Base-by-base conservation (phyloP, 2,888 invertebrate species). In the Caenorhabditis sp. region DNA sequence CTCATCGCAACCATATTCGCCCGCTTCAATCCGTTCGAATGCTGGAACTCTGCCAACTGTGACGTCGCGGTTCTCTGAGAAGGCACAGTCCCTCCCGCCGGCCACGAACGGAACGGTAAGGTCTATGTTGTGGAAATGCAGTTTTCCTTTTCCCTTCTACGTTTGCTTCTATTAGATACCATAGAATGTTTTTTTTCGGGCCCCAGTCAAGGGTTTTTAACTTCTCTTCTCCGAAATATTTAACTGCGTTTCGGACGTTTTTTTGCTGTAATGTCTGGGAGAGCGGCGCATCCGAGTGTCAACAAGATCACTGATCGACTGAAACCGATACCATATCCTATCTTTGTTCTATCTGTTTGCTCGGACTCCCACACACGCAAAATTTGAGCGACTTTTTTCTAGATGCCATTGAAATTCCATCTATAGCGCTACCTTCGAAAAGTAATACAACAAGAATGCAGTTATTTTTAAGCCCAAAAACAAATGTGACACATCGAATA, bases 21-120 rank as follows among this genome's bases (percentile, higher is more conserved):
- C 77, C 7, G 66, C 66, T 1, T 62, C 62, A 6, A 39, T 66
- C 17, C 46, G 68, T 15, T 63, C 68, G 7, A 58, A 53, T 6
- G 46, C 77, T 17, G 77, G 77, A 27, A 71, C 77, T 4, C 39
- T 76, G 20, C 65, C 75, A 5, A 70, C 63, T 1, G 59, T 75
- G 53, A 63, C 75, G 27, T 63, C 75, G 17, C 11, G 68, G 46
- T 75, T 52, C 13, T 45, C 68, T 13, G 76, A 76, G 22, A 77
- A 77, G 30, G 77, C 77, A 17, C 58, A 58, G 7, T 62, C 62
- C 2, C 32, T 77, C 13, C 77, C 77, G 26, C 77, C 72, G 8
- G 32, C 71, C 35, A 26, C 41, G 13, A 50, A 46, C 35, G 61
- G 66, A 62, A 55, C 39, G 62, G 65, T 63, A 50, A 48, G 61